Base-by-base conservation (phyloP, 2,797 vertebrate genomes). In the Staurois parvus region DNA sequence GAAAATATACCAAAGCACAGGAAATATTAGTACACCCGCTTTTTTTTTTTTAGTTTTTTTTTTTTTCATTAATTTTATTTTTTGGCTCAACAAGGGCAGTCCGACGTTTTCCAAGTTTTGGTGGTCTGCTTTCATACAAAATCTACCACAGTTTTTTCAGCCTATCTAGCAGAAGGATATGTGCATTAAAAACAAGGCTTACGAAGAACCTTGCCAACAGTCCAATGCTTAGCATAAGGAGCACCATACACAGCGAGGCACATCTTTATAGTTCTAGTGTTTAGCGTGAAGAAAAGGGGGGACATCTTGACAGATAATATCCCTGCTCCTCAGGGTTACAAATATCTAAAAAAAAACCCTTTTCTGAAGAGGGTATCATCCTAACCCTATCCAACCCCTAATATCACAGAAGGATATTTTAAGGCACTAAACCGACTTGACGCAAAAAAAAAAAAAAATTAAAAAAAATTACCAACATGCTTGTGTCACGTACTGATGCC, bases 351-450 rank as follows among this genome's bases (percentile, higher is more conserved):
- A 56, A 21, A 21, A 21, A 21, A 9, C 21, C 21, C 21, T n/a
- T 12, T 12, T 12, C 42, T 37, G 19, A 59, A 28, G 45, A 30
- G 42, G 64, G 37, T 26, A 34, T 64, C 12, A 45, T 72, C 28
- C 45, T 28, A 26, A 17, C 6, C 48, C 5, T 56, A 66, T 30
- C 24, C 73, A 40, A 32, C 62, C 52, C 66, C 66, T 37, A 11
- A 28, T 74, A 84, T 68, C 74, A 59, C 74, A 76, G 82, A 70
- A 77, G 74, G 74, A 48, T 30, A 76, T 77, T 32, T 28, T 93
- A 94, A 95, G 94, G 94, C 94, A 94, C 93, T 92, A 90, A 92
- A 93, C 91, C 90, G 92, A 93, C 79, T 85, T 56, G 87, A 88
- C 90, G 86, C 85, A 91, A 91, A 68, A 70, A 32, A 72, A 73